Evolutionary conservation across 2,797 vertebrate species (phyloP).

Genomic region (Chelon auratus): DNA sequence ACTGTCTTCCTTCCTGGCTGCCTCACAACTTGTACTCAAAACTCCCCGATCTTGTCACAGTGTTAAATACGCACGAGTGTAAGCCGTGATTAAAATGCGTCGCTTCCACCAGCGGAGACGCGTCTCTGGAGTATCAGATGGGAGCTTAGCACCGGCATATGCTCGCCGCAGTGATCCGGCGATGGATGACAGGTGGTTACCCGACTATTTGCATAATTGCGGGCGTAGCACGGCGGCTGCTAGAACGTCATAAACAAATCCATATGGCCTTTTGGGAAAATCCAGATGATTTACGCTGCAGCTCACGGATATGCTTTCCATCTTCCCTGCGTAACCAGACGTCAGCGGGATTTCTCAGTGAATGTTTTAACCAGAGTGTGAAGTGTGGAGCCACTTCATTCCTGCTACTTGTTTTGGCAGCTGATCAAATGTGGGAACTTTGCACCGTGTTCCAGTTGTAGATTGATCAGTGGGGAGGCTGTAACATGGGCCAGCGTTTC

Average conservation of each 20-base stretch:
- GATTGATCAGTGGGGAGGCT: slow-evolving; percentile 33
- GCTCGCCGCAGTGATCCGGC: slow-evolving; percentile 65
- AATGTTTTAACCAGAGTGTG: slow-evolving; percentile 45
- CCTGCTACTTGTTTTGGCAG: slow-evolving; percentile 46
- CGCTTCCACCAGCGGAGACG: slow-evolving; percentile 49
- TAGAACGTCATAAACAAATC: slow-evolving; percentile 71
- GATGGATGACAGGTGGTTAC: slow-evolving; percentile 79
- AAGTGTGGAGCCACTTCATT: slow-evolving; percentile 31
- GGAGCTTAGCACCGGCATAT: slow-evolving; percentile 73
- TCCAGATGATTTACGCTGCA: slow-evolving; percentile 58
- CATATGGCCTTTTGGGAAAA: slow-evolving; percentile 71
- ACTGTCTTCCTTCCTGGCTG: background rate
- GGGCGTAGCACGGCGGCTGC: slow-evolving; percentile 62
- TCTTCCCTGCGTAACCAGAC: slow-evolving; percentile 27
- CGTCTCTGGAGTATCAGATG: slow-evolving; percentile 72
- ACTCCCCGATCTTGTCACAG: slow-evolving; percentile 48
- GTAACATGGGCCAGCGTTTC: slow-evolving; percentile 41
- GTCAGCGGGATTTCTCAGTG: slow-evolving; percentile 40
- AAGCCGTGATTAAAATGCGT: slow-evolving; percentile 66
- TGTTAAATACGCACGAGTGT: slow-evolving; percentile 46
- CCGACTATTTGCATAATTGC: slow-evolving; percentile 79
- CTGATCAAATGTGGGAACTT: slow-evolving; percentile 32
- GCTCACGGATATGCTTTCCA: slow-evolving; percentile 34
- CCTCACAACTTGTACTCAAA: slow-evolving; percentile 28
- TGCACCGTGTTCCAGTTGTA: slow-evolving; percentile 25